These are phyloP conservation scores for Drosophila neonasuta DNA, from an alignment of 2,888 invertebrate genomes.

Conservation along the genomic window DNA sequence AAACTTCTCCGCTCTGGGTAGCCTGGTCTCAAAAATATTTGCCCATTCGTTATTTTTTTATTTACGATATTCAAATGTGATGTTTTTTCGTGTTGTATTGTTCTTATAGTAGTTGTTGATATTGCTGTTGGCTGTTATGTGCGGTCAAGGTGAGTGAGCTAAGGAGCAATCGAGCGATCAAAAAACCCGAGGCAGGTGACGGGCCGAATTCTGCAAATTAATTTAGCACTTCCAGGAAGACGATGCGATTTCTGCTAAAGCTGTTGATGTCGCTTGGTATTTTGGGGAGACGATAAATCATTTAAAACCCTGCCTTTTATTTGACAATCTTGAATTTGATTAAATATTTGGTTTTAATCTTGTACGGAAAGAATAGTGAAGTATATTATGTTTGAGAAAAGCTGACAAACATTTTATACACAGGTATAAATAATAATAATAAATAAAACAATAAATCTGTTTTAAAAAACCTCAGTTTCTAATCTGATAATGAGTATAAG, in stretches of 20 bases:
- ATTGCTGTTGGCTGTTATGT: constrained; percentile 37
- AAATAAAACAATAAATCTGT: no score
- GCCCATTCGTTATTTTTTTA: constrained; percentile 45
- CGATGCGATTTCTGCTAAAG: constrained; percentile 46
- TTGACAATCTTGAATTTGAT: constrained; percentile 67
- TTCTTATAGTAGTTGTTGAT: constrained; percentile 31
- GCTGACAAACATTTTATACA: no score
- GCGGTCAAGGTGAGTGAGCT: constrained; percentile 68
- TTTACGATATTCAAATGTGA: constrained; percentile 59
- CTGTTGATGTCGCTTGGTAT: constrained; percentile 37
- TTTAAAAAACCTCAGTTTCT: no score
- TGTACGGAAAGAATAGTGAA: not conserved
- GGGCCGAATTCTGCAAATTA: constrained; percentile 30
- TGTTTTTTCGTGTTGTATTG: constrained; percentile 24
- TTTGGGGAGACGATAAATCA: constrained; percentile 60
- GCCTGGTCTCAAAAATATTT: not conserved
- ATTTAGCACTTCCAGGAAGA: constrained; percentile 71
- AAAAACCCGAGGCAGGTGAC: constrained; percentile 50
- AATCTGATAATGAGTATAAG: no score
- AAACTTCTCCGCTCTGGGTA: no score
- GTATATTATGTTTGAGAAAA: not conserved
- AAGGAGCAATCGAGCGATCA: constrained; percentile 21
- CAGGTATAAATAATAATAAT: no score
- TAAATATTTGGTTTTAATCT: not conserved
- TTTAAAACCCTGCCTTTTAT: constrained; percentile 57